phyloP scores from a whole-genome alignment of 2,113 vertebrate genomes.

The Hydropotes inermis region DNA sequence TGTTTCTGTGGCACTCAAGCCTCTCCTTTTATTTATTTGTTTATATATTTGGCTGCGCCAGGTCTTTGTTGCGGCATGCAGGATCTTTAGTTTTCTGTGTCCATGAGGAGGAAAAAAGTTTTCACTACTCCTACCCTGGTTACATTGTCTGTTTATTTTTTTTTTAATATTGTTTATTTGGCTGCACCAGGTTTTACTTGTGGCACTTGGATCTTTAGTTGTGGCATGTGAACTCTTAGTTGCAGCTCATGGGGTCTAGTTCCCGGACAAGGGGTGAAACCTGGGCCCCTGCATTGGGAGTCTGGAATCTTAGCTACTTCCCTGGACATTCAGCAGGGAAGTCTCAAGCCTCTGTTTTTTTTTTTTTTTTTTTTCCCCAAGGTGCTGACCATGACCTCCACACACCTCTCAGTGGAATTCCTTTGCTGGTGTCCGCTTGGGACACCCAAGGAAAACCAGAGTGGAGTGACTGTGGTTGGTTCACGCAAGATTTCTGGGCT shows the following conservation, averaged over 20 bases:
- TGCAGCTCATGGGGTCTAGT: neutral
- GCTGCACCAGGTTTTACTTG: neutral
- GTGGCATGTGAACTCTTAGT: neutral
- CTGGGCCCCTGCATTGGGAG: neutral
- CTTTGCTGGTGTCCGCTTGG: neutral
- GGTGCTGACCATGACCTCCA: accelerated
- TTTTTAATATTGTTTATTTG: neutral
- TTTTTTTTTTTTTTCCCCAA: neutral
- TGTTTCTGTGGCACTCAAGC: accelerated
- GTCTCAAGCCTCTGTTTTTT: neutral
- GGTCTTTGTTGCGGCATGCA: neutral
- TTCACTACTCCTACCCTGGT: neutral
- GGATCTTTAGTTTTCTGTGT: neutral
- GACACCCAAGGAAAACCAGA: neutral
- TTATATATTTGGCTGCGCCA: neutral
- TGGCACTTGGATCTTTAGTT: neutral
- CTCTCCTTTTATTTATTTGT: neutral
- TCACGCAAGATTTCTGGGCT: neutral
- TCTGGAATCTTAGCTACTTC: neutral
- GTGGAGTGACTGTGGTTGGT: too few species aligned
- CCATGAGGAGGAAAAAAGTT: neutral
- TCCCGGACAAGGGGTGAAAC: neutral
- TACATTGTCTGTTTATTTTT: neutral
- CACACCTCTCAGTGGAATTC: too few species aligned
- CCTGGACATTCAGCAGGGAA: neutral